Evolutionary conservation across 2,113 vertebrate genomes (phyloP).

Genomic region (Suncus etruscus): DNA sequence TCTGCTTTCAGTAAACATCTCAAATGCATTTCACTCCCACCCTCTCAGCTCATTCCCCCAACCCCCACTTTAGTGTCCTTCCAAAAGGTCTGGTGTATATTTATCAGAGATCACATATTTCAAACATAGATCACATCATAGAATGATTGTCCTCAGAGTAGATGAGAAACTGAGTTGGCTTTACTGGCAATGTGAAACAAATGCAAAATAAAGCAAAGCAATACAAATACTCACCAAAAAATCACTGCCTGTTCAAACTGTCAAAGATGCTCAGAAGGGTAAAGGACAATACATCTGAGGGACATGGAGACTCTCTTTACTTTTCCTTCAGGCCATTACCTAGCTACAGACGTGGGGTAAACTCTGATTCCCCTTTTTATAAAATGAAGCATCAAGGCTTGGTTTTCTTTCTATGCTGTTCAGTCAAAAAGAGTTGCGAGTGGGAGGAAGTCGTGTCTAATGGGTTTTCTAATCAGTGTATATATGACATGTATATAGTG

Average conservation of each 20-base stretch:
- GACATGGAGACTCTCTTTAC: background rate
- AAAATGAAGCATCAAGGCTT: conserved; percentile 1
- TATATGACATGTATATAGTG: background rate
- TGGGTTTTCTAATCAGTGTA: background rate
- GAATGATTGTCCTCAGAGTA: background rate
- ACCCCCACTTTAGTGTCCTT: background rate
- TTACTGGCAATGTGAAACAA: conserved; percentile 8
- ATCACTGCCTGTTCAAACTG: background rate
- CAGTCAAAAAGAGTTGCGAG: background rate
- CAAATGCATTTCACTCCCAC: background rate
- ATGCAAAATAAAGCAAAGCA: conserved; percentile 36
- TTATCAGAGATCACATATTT: background rate
- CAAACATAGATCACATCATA: background rate
- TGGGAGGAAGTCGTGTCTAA: background rate
- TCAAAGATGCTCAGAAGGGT: background rate
- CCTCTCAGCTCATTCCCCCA: background rate
- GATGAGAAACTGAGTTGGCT: background rate
- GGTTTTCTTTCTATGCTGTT: conserved; percentile 7
- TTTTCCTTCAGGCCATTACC: conserved; percentile 6
- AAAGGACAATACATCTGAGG: background rate
- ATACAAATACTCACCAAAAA: background rate
- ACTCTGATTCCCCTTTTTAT: background rate
- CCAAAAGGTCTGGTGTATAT: background rate
- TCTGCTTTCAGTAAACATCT: background rate
- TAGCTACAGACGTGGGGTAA: background rate